These are phyloP conservation scores for Oedothorax gibbosus DNA, from an alignment of 1,140 invertebrate species.

Conservation along the genomic window DNA sequence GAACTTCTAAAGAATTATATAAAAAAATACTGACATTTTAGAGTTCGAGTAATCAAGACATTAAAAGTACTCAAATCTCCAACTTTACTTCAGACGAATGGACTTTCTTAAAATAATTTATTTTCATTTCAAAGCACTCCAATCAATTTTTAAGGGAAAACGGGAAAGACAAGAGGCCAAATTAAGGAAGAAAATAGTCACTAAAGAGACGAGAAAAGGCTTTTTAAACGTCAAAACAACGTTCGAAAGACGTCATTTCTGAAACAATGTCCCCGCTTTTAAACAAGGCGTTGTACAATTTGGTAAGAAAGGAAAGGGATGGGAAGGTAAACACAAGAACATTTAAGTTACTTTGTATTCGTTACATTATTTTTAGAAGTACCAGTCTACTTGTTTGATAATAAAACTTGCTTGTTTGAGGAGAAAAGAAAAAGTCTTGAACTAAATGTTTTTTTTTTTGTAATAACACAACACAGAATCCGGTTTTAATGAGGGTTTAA, in stretches of 20 bases:
- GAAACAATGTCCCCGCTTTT: conserved; percentile 8
- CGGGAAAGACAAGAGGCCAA: conserved; percentile 6
- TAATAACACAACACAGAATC: no score
- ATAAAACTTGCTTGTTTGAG: no score
- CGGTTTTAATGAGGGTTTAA: no score
- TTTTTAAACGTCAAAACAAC: conserved; percentile 22
- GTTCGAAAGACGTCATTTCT: conserved; percentile 12
- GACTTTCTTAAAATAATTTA: conserved; percentile 1
- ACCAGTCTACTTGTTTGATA: no score
- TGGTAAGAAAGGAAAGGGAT: not conserved
- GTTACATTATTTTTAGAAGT: no score
- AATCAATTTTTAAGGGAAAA: not conserved
- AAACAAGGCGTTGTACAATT: conserved; percentile 12
- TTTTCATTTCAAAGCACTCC: conserved; percentile 10
- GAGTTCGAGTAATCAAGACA: no score
- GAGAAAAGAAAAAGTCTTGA: no score
- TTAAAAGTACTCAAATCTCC: no score
- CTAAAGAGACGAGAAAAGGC: not conserved
- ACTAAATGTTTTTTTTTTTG: no score
- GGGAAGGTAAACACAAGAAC: not conserved
- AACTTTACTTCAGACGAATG: not conserved
- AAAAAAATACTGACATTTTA: no score
- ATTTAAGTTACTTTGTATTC: not conserved
- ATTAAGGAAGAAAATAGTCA: not conserved
- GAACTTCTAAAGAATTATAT: no score